phyloP scores from a whole-genome alignment of 2,797 vertebrate genomes.

The Dermochelys coriacea region DNA sequence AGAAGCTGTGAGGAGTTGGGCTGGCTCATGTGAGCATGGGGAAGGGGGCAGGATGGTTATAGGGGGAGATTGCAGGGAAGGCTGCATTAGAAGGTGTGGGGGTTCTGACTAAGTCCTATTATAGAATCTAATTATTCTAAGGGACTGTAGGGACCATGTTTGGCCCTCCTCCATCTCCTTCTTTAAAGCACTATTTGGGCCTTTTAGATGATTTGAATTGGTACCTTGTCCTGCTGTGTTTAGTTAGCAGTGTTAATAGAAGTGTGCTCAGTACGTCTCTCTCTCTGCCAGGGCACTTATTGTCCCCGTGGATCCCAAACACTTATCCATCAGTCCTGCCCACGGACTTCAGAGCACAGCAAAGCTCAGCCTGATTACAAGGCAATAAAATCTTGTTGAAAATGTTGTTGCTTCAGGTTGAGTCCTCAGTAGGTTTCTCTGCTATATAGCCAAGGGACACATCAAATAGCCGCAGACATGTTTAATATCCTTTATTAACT shows the following conservation, averaged over 20 bases:
- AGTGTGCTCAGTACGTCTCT: not conserved
- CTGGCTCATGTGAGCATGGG: not conserved
- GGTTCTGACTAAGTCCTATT: not conserved
- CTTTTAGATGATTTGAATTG: not conserved
- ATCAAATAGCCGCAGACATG: not conserved
- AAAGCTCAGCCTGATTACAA: not conserved
- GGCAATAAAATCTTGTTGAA: conserved; percentile 12
- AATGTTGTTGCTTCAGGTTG: not conserved
- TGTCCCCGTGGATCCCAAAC: not conserved
- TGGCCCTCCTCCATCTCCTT: not conserved
- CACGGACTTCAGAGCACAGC: not conserved
- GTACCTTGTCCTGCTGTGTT: not conserved
- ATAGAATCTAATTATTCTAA: too few species aligned
- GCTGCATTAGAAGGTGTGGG: not conserved
- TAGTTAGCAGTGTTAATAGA: conserved; percentile 8
- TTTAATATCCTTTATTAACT: not conserved
- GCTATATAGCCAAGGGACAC: not conserved
- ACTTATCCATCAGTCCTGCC: not conserved
- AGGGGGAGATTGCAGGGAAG: not conserved
- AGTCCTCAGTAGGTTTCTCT: not conserved
- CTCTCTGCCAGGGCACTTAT: not conserved
- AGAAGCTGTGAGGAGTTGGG: not conserved
- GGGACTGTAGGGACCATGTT: too few species aligned
- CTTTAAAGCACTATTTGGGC: not conserved
- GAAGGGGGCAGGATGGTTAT: not conserved